Percentiles rank a stretch among this genome's conserved stretches.
Evolutionary conservation across 2,888 invertebrate species (phyloP).

Genomic region (Ophion obscuratus): DNA sequence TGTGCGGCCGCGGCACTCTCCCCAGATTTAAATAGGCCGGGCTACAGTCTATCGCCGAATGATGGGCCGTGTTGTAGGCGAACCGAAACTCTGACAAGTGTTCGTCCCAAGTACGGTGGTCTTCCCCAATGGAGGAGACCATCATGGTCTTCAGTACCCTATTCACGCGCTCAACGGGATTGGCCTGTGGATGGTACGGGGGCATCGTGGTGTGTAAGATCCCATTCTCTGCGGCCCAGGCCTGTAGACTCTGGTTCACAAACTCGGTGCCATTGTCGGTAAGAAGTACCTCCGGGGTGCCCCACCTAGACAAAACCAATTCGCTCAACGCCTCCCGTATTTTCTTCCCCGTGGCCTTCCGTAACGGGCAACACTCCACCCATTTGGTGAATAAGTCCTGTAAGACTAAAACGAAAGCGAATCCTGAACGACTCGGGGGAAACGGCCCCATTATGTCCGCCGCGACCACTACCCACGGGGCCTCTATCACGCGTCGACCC

Average conservation of each 20-base stretch:
- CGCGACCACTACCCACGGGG: slow-evolving; percentile 66
- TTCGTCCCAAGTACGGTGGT: slow-evolving; percentile 60
- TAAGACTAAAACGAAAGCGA: slow-evolving; percentile 54
- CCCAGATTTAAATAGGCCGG: slow-evolving; percentile 32
- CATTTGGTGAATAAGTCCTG: slow-evolving; percentile 62
- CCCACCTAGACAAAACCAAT: slow-evolving; percentile 27
- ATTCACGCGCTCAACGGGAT: slow-evolving; percentile 46
- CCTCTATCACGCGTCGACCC: slow-evolving; percentile 16
- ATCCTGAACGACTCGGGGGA: slow-evolving; percentile 59
- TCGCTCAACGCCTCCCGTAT: slow-evolving; percentile 50
- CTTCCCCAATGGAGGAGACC: slow-evolving; percentile 5
- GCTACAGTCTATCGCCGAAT: slow-evolving; percentile 43
- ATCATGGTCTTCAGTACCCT: slow-evolving; percentile 66
- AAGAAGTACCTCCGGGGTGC: background rate
- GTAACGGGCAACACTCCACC: slow-evolving; percentile 61
- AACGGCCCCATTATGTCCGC: slow-evolving; percentile 73
- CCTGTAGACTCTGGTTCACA: background rate
- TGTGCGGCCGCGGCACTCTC: slow-evolving; percentile 5
- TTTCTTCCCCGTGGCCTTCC: slow-evolving; percentile 56
- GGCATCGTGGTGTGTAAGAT: slow-evolving; percentile 20
- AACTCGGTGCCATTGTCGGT: slow-evolving; percentile 33
- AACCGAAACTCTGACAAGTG: slow-evolving; percentile 54
- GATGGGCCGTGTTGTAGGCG: slow-evolving; percentile 64
- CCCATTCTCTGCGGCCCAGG: background rate
- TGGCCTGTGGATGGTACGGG: slow-evolving; percentile 42